Evolutionary conservation across 1,140 invertebrate genomes (phyloP).

Genomic region (Hycleus cichorii): DNA sequence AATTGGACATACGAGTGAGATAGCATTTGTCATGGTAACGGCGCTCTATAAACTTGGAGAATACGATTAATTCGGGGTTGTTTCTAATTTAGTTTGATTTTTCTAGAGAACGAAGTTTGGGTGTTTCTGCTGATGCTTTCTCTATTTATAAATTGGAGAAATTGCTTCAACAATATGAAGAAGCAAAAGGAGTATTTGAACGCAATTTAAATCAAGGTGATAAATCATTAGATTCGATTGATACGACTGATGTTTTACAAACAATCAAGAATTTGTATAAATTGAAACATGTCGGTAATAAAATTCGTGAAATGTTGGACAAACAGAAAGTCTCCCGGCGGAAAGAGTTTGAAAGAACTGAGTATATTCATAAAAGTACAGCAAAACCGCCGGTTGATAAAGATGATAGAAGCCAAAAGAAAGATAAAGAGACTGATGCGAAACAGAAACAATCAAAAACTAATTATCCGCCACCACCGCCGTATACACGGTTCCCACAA

Average conservation of each 20-base stretch:
- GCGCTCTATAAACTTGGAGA: too few species aligned
- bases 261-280: slow-evolving; percentile 2
- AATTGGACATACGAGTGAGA: too few species aligned
- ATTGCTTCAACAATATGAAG: background rate
- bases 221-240: background rate
- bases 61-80: too few species aligned
- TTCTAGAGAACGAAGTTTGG: slow-evolving; percentile 18
- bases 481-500: too few species aligned
- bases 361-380: background rate
- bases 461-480: too few species aligned
- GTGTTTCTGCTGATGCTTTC: background rate
- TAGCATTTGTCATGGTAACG: too few species aligned
- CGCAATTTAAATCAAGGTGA: background rate
- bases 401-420: too few species aligned
- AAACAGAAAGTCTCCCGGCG: background rate
- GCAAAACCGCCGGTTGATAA: background rate
- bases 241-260: background rate
- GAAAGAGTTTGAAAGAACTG: background rate
- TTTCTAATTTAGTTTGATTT: background rate
- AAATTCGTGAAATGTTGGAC: slow-evolving; percentile 7
- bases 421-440: background rate
- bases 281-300: slow-evolving; percentile 7
- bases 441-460: background rate
- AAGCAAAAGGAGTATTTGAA: background rate
- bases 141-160: slow-evolving; percentile 1